Base-by-base conservation (phyloP, 2,113 vertebrate species). In the Gallinago jamesoni region DNA sequence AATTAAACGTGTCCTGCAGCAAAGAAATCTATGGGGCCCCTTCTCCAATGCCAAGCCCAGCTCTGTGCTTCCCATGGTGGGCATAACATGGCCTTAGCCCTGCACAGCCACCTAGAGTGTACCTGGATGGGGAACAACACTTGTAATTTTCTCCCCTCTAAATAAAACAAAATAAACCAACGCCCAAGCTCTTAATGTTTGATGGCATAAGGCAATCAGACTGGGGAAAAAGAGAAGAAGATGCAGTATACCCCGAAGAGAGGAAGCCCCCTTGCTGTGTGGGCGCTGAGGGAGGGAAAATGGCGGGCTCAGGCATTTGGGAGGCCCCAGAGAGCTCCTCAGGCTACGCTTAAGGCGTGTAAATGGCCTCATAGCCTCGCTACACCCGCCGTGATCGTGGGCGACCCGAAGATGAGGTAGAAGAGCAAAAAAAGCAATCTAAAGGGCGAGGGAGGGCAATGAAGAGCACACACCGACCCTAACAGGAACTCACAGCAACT, bases 401-500 rank as follows among this genome's bases (percentile, higher is more conserved):
- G 6, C 4, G 3, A 23, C 2, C 1, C 56, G 3, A 63, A 55
- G 1, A 27, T 5, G 7, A 76, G 3, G 2, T 28, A 22, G 2
- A 23, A 6, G 1, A 18, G 35, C 5, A 2, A 0, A 6, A 22
- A 67, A 56, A 15, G 2, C 6, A 30, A 14, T 33, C 14, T 5
- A 41, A 41, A 79, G 20, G 4, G 3, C 22, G 7, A 21, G 7
- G 4, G 3, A 53, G 7, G 0, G 9, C 6, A 41, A 1, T 4
- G 2, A 1, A 10, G 1, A 39, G 1, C 4, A 15, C 5, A 1
- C 4, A 6, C n/a, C 5, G 0, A 0, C 4, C 39, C n/a, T 13
- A 1, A 22, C 4, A 7, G 2, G 3, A 48, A 5, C 17, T 1
- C 1, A 2, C 8, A 6, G 0, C 1, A 13, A 0, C 13, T 9